Percentiles rank a stretch among this genome's conserved stretches.
Conservation (phyloP, 2,888 invertebrate species). For the Syritta pipiens region DNA sequence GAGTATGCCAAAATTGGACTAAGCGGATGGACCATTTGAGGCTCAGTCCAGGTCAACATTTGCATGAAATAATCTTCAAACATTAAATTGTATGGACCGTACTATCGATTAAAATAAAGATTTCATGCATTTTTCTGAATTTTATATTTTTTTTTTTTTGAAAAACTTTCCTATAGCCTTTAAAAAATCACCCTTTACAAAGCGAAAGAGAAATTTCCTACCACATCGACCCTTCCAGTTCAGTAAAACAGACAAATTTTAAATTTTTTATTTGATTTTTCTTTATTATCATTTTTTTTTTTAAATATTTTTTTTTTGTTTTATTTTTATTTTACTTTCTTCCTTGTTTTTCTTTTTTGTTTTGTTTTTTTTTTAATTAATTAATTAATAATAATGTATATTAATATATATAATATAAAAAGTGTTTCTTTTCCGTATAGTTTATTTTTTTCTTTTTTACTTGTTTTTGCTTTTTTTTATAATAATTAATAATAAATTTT, state of each 20-base stretch:
- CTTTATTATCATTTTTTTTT: constrained; percentile 61
- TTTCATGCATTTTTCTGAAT: too few relatives aligned
- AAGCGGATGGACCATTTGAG: too few relatives aligned
- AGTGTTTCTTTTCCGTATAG: constrained; percentile 69
- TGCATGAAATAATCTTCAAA: too few relatives aligned
- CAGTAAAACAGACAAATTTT: constrained; percentile 39
- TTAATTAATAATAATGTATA: constrained; percentile 67
- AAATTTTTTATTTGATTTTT: constrained; percentile 69
- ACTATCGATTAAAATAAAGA: too few relatives aligned
- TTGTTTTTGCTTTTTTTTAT: constrained; percentile 34
- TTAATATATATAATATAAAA: constrained; percentile 69
- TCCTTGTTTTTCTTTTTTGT: constrained; percentile 65
- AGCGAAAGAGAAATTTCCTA: too few relatives aligned
- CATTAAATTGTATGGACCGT: too few relatives aligned
- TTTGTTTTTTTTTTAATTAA: constrained; percentile 40
- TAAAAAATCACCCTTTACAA: too few relatives aligned
- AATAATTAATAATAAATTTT: constrained; percentile 58
- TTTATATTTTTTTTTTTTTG: too few relatives aligned
- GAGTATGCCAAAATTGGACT: too few relatives aligned
- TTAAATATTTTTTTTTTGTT: constrained; percentile 57
- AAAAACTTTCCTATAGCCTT: too few relatives aligned
- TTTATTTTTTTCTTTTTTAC: constrained; percentile 20
- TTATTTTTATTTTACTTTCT: constrained; percentile 54
- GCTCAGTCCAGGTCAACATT: too few relatives aligned
- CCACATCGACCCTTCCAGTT: too few relatives aligned